A percentile compares a stretch with the other conserved stretches of the same genome.
Evolutionary conservation across 2,113 vertebrate species (phyloP).

Genomic region (Trinectes maculatus): DNA sequence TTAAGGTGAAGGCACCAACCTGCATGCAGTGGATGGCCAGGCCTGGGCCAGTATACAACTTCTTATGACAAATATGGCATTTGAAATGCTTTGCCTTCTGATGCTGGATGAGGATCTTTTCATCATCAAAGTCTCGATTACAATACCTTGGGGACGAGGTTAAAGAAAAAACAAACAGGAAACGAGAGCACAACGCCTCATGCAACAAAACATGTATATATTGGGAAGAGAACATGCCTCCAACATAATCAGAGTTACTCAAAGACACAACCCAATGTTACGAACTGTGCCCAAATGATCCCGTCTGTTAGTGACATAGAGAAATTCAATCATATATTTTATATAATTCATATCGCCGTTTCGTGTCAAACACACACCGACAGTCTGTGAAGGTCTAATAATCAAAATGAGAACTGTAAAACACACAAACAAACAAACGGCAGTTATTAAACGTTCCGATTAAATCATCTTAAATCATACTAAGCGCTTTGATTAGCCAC

Average conservation of each 20-base stretch:
- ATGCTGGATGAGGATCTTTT: slow-evolving; percentile 99
- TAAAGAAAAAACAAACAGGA: slow-evolving; percentile 73
- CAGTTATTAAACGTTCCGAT: too few species aligned
- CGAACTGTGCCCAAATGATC: too few species aligned
- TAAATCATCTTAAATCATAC: too few species aligned
- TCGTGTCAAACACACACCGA: too few species aligned
- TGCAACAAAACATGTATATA: neutral
- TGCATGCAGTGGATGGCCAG: slow-evolving; percentile 99
- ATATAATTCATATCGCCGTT: too few species aligned
- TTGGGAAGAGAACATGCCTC: neutral
- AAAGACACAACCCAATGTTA: too few species aligned
- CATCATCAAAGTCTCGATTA: slow-evolving; percentile 98
- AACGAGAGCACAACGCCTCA: neutral
- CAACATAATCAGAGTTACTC: neutral
- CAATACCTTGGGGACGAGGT: slow-evolving; percentile 90
- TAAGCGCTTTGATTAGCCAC: too few species aligned
- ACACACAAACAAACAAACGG: too few species aligned
- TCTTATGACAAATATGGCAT: slow-evolving; percentile 99
- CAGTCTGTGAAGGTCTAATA: too few species aligned
- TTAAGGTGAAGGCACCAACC: slow-evolving; percentile 71
- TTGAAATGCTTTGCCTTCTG: slow-evolving; percentile 99
- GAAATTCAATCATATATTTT: too few species aligned
- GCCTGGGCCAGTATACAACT: slow-evolving; percentile 96
- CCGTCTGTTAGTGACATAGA: too few species aligned
- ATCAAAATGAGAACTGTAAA: too few species aligned